Percentiles rank a stretch among this genome's conserved stretches.
Conservation (phyloP, 1,140 invertebrate genomes). For the Drosophila bocqueti region DNA sequence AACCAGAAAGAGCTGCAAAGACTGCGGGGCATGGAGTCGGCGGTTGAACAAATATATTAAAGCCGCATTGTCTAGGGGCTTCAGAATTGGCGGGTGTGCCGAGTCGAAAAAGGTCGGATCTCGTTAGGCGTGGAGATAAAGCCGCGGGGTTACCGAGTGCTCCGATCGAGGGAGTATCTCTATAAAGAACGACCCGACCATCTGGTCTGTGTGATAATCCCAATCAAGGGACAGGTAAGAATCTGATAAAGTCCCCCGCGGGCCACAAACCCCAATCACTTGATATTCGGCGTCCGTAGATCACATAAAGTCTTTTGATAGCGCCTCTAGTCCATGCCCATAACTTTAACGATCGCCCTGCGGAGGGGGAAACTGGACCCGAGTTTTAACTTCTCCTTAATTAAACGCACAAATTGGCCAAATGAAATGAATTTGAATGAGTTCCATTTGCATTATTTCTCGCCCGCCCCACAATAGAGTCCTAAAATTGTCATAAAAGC, state of each 20-base stretch:
- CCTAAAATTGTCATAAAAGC: conserved; percentile 63
- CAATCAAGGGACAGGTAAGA: neutral
- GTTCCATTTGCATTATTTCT: conserved; percentile 63
- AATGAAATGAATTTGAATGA: conserved; percentile 49
- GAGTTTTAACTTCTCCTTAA: conserved; percentile 60
- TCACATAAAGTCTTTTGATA: conserved; percentile 14
- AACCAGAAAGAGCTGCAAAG: conserved; percentile 25
- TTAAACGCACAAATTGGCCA: conserved; percentile 60
- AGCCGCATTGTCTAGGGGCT: conserved; percentile 15
- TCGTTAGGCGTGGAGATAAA: neutral
- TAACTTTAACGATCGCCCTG: conserved; percentile 11
- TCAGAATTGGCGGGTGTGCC: conserved; percentile 22
- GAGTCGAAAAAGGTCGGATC: conserved; percentile 16
- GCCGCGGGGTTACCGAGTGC: conserved; percentile 2
- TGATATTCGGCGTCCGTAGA: conserved; percentile 15
- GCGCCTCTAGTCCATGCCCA: conserved; percentile 16
- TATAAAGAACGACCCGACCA: neutral
- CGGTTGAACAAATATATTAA: conserved; percentile 5
- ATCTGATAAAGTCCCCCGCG: neutral
- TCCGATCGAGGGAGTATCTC: conserved; percentile 7
- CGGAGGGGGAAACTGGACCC: neutral
- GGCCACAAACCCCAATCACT: conserved; percentile 2
- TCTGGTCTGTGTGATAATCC: neutral
- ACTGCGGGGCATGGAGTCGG: conserved; percentile 22
- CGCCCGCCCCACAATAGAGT: conserved; percentile 31